These are phyloP conservation scores for Pseudochaenichthys georgianus DNA, from an alignment of 2,797 vertebrate species.

Conservation along the genomic window DNA sequence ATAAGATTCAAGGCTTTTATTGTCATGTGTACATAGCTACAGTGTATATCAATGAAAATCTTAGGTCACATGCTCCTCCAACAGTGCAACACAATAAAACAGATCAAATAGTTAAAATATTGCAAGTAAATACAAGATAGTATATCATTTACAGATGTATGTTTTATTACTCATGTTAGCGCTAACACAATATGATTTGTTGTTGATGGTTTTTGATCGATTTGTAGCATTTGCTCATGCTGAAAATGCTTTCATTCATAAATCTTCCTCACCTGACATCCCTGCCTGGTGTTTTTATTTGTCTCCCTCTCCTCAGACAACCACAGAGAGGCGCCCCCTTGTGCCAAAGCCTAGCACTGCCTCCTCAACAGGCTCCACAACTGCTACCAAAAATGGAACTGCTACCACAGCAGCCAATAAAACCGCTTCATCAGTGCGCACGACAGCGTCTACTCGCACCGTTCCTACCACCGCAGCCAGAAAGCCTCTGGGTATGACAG, in stretches of 20 bases:
- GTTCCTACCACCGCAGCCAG: slow-evolving; percentile 80
- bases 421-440: slow-evolving; percentile 63
- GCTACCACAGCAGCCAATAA: slow-evolving; percentile 70
- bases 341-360: slow-evolving; percentile 82
- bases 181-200: not conserved
- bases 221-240: not conserved
- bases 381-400: slow-evolving; percentile 77
- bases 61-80: no score
- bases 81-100: no score
- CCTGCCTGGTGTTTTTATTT: not conserved
- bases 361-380: slow-evolving; percentile 55
- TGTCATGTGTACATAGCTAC: no score
- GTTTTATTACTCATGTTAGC: slow-evolving; percentile 9
- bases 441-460: slow-evolving; percentile 55
- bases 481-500: slow-evolving; percentile 84
- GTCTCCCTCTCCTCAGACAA: slow-evolving; percentile 48
- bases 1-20: no score
- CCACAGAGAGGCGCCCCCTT: slow-evolving; percentile 85
- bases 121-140: no score
- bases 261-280: not conserved
- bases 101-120: no score
- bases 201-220: no score
- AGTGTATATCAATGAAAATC: no score
- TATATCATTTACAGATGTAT: not conserved
- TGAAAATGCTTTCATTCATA: not conserved